Evolutionary conservation across 2,888 invertebrate genomes (phyloP), one percentile per base, ranked within the genome.

Genomic region (Diloba caeruleocephala): DNA sequence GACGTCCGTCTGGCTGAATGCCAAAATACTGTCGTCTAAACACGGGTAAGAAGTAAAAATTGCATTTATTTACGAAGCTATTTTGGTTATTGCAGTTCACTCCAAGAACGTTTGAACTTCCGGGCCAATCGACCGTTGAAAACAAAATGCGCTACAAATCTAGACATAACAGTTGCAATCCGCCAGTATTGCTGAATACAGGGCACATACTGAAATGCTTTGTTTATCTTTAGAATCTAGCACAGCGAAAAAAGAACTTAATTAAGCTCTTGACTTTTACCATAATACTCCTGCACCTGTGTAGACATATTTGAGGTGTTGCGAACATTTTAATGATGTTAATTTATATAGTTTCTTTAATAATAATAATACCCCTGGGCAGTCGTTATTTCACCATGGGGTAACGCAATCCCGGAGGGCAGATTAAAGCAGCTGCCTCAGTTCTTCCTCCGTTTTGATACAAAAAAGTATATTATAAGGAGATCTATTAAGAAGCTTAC

Each of bases 1-100:
- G 79, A 78, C 80, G 54, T 55, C 58, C 50, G 70, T 74, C 76
- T 85, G 77, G 78, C 79, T 54, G 62, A 32, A 64, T 72, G 85
- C 81, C 81, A 81, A 56, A 60, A 73, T 49, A 46, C 65, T 65
- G 71, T 74, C 71, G 64, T 57, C 72, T 71, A 74, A 76, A 73
- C 59, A 70, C 62, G 65, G 65, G 59, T 71, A 76, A 77, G 76
- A 70, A 69, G 70, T 62, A 63, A 76, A 78, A 75, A 78, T 63
- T 75, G 71, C 74, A 74, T 76, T 75, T 73, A 71, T 79, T 76
- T 53, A 65, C 23, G 33, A 43, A 17, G 14, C 49, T 46, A 56
- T 71, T n/a, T 67, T 56, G 41, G 51, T 59, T 59, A 50, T 53
- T 54, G 50, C 45, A 56, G 55, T 53, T 50, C 39, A 29, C 42